These are phyloP conservation scores for Patagioenas fasciata DNA, from an alignment of 2,113 vertebrate species.

Conservation along the genomic window DNA sequence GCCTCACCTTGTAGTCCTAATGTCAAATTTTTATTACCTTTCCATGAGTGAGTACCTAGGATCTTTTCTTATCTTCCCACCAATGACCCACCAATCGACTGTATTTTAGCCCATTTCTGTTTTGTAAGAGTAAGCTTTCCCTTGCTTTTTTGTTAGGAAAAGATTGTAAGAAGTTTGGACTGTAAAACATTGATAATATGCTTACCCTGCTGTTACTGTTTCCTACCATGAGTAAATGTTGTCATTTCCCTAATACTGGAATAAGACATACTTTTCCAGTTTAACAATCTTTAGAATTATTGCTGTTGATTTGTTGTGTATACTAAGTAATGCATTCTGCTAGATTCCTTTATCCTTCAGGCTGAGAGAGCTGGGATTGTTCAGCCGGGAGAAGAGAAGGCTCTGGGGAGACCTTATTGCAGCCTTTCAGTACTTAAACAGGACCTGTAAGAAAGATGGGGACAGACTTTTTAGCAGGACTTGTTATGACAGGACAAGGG, in stretches of 20 bases:
- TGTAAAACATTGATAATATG: not conserved
- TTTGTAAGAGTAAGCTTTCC: not conserved
- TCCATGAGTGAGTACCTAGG: not conserved
- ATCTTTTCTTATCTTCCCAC: not conserved
- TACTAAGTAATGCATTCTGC: not conserved
- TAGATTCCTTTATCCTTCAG: not conserved
- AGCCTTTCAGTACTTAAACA: too few relatives aligned
- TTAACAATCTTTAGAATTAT: not conserved
- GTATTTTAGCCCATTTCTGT: not conserved
- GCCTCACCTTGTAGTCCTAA: not conserved
- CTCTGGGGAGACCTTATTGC: too few relatives aligned
- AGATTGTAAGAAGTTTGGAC: not conserved
- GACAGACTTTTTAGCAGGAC: too few relatives aligned
- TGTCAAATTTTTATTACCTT: not conserved
- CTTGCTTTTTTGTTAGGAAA: not conserved
- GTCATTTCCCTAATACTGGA: not conserved
- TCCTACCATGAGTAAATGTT: not conserved
- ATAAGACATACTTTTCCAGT: not conserved
- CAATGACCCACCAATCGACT: not conserved
- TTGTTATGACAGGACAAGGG: too few relatives aligned
- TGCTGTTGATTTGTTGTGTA: not conserved
- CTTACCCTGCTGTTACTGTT: not conserved
- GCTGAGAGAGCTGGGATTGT: too few relatives aligned
- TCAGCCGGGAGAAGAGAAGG: too few relatives aligned
- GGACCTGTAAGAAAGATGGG: too few relatives aligned